Base-by-base conservation (phyloP, 2,797 vertebrate genomes). In the Alfaro cultratus region DNA sequence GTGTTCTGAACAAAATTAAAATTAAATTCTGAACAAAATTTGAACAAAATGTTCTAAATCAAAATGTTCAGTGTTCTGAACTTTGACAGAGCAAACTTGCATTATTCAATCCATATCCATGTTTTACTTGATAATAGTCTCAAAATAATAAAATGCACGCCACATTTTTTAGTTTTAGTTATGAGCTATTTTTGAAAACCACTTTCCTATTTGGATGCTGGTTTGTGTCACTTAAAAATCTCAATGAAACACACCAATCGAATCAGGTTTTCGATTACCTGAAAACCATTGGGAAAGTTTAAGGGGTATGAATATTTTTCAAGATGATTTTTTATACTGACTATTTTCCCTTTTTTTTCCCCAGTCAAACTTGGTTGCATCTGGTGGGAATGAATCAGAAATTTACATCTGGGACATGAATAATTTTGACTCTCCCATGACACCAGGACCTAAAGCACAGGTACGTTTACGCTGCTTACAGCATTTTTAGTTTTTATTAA, bases 321-420 rank as follows among this genome's bases (percentile, higher is more conserved):
- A 12, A 68, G 10, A 21, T 7, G 12, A 18, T 9, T 45, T 31
- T 31, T 53, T 11, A 1, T 60, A 53, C 4, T 5, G 39, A 79
- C 0, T 36, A 23, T 60, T 29, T 7, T 39, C 0, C 67, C 5
- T 79, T 18, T 83, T 45, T 41, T 41, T 45, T 77, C 47, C 85
- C 49, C 23, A 99, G 99, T 95, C 96, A 68, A 99, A 99, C 91
- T 95, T 99, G 85, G 94, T 99, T 49, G 98, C 97, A 10, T 99
- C 99, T 53, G 99, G 98, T 85, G 98, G 97, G 84, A 99, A 99
- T 76, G 98, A 99, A 86, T 99, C 99, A 46, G 99, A 99, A 95
- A 99, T 99, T 92, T 99, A 98, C 78, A 99, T 99, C 92, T 99
- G 99, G 99, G 99, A 99, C 92, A 95, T 99, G 90, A 99, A 99